A percentile compares a stretch with the other conserved stretches of the same genome.
Evolutionary conservation across 2,888 invertebrate genomes (phyloP).

Genomic region (Adelognathus sp.): DNA sequence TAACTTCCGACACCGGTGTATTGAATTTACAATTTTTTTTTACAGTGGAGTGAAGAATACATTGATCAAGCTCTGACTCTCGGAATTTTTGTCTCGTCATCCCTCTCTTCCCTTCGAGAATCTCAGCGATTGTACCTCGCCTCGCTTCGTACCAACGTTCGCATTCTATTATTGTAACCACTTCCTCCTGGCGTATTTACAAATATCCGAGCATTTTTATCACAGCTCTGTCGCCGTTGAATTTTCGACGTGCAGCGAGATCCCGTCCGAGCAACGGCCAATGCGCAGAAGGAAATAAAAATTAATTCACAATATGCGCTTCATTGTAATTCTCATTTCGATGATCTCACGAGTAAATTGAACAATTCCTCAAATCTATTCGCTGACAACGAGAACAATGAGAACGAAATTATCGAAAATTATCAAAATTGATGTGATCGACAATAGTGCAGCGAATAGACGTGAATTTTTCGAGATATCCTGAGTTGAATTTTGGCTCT

Average conservation of each 20-base stretch:
- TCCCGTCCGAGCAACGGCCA: too few relatives aligned
- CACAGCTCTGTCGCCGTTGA: not conserved
- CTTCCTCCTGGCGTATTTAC: slow-evolving; percentile 76
- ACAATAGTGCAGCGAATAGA: too few relatives aligned
- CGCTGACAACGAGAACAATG: too few relatives aligned
- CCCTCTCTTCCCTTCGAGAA: not conserved
- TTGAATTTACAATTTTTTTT: not conserved
- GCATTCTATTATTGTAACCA: slow-evolving; percentile 74
- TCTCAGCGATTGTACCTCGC: slow-evolving; percentile 6
- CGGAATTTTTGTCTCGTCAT: slow-evolving; percentile 13
- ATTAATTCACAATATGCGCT: too few relatives aligned
- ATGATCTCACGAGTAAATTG: too few relatives aligned
- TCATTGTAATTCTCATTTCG: too few relatives aligned
- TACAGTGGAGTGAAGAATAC: not conserved
- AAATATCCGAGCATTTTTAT: not conserved
- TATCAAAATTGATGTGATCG: not conserved
- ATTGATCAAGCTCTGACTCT: not conserved
- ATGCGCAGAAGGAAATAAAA: too few relatives aligned
- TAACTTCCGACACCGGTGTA: too few relatives aligned
- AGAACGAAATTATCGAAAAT: too few relatives aligned
- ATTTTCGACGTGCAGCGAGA: not conserved
- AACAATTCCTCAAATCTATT: too few relatives aligned
- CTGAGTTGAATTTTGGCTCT: slow-evolving; percentile 59
- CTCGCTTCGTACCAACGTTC: slow-evolving; percentile 55
- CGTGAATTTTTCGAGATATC: slow-evolving; percentile 2